Conservation (phyloP, 2,888 invertebrate genomes). For the Homarus gammarus region DNA sequence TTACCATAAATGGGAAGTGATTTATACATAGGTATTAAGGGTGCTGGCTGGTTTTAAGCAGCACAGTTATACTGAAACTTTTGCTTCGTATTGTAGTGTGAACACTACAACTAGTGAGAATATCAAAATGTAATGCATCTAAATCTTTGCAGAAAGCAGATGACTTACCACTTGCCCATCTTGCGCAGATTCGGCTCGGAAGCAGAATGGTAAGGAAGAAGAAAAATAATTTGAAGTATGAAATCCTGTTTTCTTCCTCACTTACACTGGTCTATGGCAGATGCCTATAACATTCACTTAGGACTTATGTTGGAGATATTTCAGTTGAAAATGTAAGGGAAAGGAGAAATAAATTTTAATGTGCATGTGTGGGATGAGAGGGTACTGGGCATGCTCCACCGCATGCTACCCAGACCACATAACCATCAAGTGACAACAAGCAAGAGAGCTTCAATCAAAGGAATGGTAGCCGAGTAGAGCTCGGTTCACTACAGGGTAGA, state of each 20-base stretch:
- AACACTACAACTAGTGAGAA: not conserved
- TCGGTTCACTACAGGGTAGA: no score
- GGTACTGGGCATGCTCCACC: not conserved
- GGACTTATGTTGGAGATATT: not conserved
- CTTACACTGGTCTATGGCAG: not conserved
- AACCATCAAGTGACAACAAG: no score
- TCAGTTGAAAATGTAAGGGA: not conserved
- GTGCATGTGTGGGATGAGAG: not conserved
- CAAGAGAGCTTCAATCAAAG: no score
- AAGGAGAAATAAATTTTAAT: not conserved
- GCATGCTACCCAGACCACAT: not conserved
- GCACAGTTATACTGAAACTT: not conserved
- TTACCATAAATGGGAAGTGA: no score
- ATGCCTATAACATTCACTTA: not conserved
- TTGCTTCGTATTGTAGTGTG: not conserved
- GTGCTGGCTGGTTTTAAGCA: not conserved
- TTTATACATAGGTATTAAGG: no score
- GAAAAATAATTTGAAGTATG: not conserved
- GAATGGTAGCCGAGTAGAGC: no score
- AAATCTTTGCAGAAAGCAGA: conserved; percentile 51
- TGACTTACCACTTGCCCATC: conserved; percentile 40
- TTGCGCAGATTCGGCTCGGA: conserved; percentile 27
- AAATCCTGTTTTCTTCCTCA: not conserved
- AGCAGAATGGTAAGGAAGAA: conserved; percentile 39
- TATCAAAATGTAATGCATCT: conserved; percentile 3